Evolutionary conservation across 2,113 vertebrate genomes (phyloP).

Genomic region (Elephantulus edwardii): DNA sequence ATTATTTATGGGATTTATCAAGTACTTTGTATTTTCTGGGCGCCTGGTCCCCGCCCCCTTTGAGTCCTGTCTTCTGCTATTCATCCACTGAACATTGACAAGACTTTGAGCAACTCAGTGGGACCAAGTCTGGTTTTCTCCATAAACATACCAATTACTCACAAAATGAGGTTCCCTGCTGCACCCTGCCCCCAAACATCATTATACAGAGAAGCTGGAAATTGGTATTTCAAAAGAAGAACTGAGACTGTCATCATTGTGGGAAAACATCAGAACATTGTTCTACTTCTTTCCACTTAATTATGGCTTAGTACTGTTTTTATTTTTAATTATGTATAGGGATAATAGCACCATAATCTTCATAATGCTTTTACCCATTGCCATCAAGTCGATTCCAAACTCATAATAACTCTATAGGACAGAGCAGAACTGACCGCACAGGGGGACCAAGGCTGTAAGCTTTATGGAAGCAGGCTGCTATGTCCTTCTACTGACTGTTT

Average conservation of each 20-base stretch:
- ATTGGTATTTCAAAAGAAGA: conserved; percentile 12
- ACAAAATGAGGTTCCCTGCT: not conserved
- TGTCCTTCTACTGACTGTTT: not conserved
- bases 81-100: not conserved
- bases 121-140: not conserved
- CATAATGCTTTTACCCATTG: not conserved
- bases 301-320: conserved; percentile 29
- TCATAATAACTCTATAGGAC: not conserved
- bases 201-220: not conserved
- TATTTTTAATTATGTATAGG: conserved; percentile 55
- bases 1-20: not conserved
- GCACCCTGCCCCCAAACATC: too few species aligned
- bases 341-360: not conserved
- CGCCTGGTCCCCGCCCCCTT: not conserved
- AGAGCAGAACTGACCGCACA: not conserved
- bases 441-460: not conserved
- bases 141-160: not conserved
- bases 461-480: not conserved
- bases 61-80: not conserved
- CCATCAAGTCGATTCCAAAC: not conserved
- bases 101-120: accelerated
- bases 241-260: not conserved
- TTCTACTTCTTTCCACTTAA: conserved; percentile 29
- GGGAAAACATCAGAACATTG: not conserved
- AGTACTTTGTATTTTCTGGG: not conserved